Evolutionary conservation across 2,797 vertebrate species (phyloP), one percentile per base, ranked within the genome.

Genomic region (Numenius phaeopus): DNA sequence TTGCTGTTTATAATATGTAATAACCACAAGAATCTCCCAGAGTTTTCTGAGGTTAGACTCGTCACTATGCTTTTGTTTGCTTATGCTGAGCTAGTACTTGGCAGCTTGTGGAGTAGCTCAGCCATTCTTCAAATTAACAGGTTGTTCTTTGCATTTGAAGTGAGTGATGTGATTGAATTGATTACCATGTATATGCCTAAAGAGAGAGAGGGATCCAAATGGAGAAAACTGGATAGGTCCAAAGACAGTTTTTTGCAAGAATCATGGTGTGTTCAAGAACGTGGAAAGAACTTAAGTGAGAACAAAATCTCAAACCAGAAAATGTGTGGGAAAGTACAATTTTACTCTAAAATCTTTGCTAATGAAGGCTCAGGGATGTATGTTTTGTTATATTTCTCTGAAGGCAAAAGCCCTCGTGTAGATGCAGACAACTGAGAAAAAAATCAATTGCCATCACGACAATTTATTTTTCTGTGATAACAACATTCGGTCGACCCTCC

Each of bases 21-120:
- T 89, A 96, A 95, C 93, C 79, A 76, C 65, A 67, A 96, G 88
- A 77, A 94, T 66, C 69, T 94, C n/a, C 14, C 13, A 0, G 39
- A 93, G 85, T 93, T 94, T 93, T 95, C 87, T 78, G 82, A 98
- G 95, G 94, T 96, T 92, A 91, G 59, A 29, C 73, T 96, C 96
- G 81, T 95, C 94, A 83, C 50, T 39, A 40, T 75, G 78, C 57
- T 50, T 94, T 93, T 96, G 78, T 97, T 97, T 94, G 59, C 59
- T 67, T 93, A 30, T 89, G 86, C 79, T 87, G 91, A 30, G 37
- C 39, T 91, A 7, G 57, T 50, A 77, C 81, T 95, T 96, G 73
- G 64, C 83, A 87, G 58, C 93, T 90, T 23, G 66, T 61, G 40
- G 70, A 54, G 85, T 23, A 94, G 79, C 91, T 93, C 82, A 80